Evolutionary conservation across 2,797 vertebrate species (phyloP), one percentile per base, ranked within the genome.

Genomic region (Crenuchus spilurus): DNA sequence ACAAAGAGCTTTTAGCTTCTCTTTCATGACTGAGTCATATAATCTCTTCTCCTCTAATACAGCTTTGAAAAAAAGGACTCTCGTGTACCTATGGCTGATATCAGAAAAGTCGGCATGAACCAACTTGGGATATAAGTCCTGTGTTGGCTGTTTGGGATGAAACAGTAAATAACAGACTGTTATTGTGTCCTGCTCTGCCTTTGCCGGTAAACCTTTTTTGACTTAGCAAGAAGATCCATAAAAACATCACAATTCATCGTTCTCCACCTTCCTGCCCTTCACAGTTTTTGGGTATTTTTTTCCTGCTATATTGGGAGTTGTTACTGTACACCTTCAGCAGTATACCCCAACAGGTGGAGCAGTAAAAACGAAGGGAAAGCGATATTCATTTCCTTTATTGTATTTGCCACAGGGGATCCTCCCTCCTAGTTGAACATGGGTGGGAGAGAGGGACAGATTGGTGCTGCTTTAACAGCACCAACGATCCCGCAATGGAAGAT

Each of bases 381-480:
- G 48, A 35, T 80, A 70, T 74, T 78, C 49, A 67, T 78, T 64
- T 72, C 42, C 44, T 76, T 69, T 74, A 76, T 57, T 70, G 64
- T n/a, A 35, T 78, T 80, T 74, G 85, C 80, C 79, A 79, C 82
- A 84, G 80, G 80, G 78, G 77, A 87, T 77, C 78, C 67, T 70
- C 74, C 62, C 74, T 48, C 18, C 39, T 37, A 49, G 75, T 49
- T 78, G 79, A 87, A 78, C 75, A 85, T 86, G 82, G 81, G 81
- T 83, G 62, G 71, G 83, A 77, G 82, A 84, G 75, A 79, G 76
- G 62, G 44, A 88, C 82, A 77, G 80, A 80, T 84, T 80, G 80
- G 77, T 75, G 79, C 66, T 77, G 88, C 88, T 81, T 84, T 90
- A 87, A 86, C 83, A 86, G 84, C 78, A 84, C 18, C 69, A 86